Base-by-base conservation (phyloP, 1,140 invertebrate species). In the Drosophila bifasciata region DNA sequence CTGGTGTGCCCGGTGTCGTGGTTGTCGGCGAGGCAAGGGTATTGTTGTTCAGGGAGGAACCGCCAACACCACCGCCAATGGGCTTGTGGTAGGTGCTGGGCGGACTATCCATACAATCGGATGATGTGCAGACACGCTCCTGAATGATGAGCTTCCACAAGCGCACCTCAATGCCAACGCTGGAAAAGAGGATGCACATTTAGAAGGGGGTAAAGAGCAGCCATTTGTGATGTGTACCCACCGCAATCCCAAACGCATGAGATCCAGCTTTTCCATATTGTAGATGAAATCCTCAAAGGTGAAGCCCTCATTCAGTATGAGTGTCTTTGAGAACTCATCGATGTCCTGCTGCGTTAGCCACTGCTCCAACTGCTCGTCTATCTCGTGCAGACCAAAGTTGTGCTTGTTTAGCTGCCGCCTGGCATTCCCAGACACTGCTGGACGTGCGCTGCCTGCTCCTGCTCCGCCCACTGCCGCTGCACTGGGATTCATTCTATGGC, bases 221-320 rank as follows among this genome's bases (percentile, higher is more conserved):
- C 9, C 21, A 11, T 3, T 16, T 7, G 19, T 41, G 32, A 1
- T 5, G 4, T 5, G 4, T 5, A 13, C 92, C 91, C 92, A 96
- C 95, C 93, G 95, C 45, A 98, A 92, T 44, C 94, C 93, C 45
- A 97, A 83, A 84, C 93, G 93, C 49, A 94, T 93, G 48, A 98
- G 90, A 92, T 98, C 97, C 68, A 97, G 95, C 79, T 95, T 93
- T 1, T 93, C 95, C 63, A 97, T 93, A 70, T 95, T 94, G 66
- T 94, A 93, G 40, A 97, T 91, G 23, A 98, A 92, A 92, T 98
- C 96, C 52, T 95, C 94, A 72, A 96, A 93, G 8, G 94, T 95
- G 88, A 96, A 97, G 66, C 96, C 95, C 91, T 97, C 96, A 52
- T 93, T 89, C 16, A 95, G 77, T 83, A 98, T 94, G 79, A 92